Evolutionary conservation across 23 tunicate genomes (phyloP).

Genomic region (Halocynthia aurantium): DNA sequence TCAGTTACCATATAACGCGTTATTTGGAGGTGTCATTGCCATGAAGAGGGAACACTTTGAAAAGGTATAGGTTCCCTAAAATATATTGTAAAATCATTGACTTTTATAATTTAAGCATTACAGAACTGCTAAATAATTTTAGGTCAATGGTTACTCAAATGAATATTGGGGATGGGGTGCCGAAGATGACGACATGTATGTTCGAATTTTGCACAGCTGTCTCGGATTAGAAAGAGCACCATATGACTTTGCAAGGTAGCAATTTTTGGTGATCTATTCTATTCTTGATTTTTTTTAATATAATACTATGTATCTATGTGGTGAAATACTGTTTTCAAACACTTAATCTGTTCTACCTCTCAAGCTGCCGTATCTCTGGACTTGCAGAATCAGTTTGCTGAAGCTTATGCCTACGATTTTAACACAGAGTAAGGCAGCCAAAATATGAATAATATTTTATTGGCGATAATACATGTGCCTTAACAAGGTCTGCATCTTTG

Average conservation of each 20-base stretch:
- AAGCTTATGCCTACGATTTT: no score
- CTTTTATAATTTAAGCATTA: background rate
- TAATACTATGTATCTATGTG: no score
- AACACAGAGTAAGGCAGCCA: no score
- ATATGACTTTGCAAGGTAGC: slow-evolving; percentile 62
- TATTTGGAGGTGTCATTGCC: slow-evolving; percentile 79
- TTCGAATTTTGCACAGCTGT: slow-evolving; percentile 71
- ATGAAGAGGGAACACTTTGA: slow-evolving; percentile 56
- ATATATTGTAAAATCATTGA: no score
- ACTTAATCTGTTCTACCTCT: no score
- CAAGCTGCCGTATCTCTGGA: no score
- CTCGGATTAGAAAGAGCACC: slow-evolving; percentile 64
- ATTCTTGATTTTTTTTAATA: background rate
- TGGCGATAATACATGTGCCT: no score
- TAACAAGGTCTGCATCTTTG: no score
- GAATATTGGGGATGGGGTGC: slow-evolving; percentile 97
- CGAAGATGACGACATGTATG: slow-evolving; percentile 93
- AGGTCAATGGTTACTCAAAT: slow-evolving; percentile 88
- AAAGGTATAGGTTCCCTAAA: slow-evolving; percentile 19
- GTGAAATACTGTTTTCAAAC: no score
- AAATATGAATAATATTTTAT: no score
- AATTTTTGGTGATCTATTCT: background rate
- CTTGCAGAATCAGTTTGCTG: no score
- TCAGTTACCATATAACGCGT: slow-evolving; percentile 67
- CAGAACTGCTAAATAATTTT: background rate